Conservation (phyloP, 2,113 vertebrate species). For the Rostratula benghalensis region DNA sequence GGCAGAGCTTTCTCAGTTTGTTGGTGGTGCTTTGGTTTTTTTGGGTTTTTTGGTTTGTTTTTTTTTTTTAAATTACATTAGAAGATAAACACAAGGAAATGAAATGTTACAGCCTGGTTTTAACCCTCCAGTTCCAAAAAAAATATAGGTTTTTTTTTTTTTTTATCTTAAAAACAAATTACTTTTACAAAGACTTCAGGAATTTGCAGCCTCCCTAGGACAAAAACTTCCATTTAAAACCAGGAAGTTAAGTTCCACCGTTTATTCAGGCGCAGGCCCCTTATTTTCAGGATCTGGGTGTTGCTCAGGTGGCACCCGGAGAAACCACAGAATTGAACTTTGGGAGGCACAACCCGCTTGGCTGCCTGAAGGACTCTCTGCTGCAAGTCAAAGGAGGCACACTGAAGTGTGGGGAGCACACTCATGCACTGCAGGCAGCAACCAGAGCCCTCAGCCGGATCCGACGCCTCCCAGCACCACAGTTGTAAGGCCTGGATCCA, state of each 20-base stretch:
- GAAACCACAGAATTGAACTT: not conserved
- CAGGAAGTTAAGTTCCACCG: not conserved
- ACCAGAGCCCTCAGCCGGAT: not conserved
- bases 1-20: not conserved
- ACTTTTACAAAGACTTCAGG: not conserved
- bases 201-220: not conserved
- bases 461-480: no score
- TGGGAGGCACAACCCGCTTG: not conserved
- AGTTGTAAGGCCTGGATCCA: not conserved
- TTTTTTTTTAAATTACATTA: not conserved
- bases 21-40: not conserved
- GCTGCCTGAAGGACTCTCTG: not conserved
- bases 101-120: not conserved
- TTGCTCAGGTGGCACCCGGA: not conserved
- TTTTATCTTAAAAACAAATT: not conserved
- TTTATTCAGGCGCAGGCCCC: not conserved
- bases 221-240: not conserved
- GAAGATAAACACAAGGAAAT: not conserved
- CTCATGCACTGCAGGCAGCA: not conserved
- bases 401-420: fast-evolving
- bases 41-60: no score
- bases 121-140: not conserved
- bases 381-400: not conserved
- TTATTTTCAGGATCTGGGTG: not conserved
- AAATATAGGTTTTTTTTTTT: fast-evolving